Base-by-base conservation (phyloP, 1,140 invertebrate species). In the Cydia pomonella region DNA sequence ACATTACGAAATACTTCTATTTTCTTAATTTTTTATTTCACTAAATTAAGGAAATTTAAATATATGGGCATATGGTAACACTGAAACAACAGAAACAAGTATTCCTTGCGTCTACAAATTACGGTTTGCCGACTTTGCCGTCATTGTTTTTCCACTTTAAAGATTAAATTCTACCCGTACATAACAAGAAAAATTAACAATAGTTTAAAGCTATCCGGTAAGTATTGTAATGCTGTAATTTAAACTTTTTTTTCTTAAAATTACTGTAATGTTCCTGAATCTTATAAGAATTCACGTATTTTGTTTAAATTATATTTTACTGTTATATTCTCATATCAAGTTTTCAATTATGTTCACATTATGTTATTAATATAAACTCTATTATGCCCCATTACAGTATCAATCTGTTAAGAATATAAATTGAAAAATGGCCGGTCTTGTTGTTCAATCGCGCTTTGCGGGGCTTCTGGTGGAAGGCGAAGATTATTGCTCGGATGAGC, bases 391-490 rank as follows among this genome's bases (percentile, higher is more conserved):
- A 59, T 59, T 59, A 23, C 53, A 59, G 18, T 23, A 23, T 23
- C 18, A 59, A 23, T 59, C 23, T 10, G 21, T 59, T 59, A 23
- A 59, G 9, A 59, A 23, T 23, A 59, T 59, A 59, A 59, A 59
- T 59, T 59, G 5, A 71, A 88, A 88, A 85, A 90, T 90, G 89
- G 90, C 92, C 92, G 89, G 92, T 86, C 88, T 94, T 73, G 92
- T 94, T 50, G 94, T 95, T 72, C 94, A 94, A 79, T 95, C 95
- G 41, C 89, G 95, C 64, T 95, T 95, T 87, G 94, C 95, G 75
- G 94, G 94, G 66, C 87, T 95, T 25, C 94, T 94, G 85, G 93
- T 95, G 29, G 94, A 95, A 80, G 95, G 95, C 79, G 94, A 95
- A 76, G 94, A 95, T 74, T 87, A 89, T 76, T 78, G 85, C 76